Evolutionary conservation across 1,140 invertebrate species (phyloP), one percentile per base, ranked within the genome.

Genomic region (Tetramorium parvispinum): DNA sequence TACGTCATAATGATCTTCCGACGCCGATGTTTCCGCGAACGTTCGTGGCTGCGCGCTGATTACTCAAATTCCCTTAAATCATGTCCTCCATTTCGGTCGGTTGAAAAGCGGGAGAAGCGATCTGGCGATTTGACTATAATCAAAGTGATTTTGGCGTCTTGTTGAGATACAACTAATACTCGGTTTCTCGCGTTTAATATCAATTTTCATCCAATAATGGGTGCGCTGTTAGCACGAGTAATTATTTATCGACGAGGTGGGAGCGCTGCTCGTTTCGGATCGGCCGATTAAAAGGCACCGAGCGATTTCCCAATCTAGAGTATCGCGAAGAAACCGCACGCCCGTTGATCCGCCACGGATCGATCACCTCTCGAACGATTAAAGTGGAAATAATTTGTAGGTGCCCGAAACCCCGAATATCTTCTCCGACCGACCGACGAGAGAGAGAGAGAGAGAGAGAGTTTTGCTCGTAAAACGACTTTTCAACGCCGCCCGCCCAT

Each of bases 331-430:
- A 75, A 83, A 75, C 68, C 79, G 43, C 66, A 32, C 18, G 5
- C 49, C 6, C 43, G 46, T n/a, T 51, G 63, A 55, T 53, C 32
- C 46, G 24, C 16, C 37, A 21, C 24, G 13, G 10, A 53, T 79
- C 76, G 85, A 87, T 59, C 37, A 18, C 21, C 32, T 55, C 8
- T 57, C 57, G 51, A 71, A 40, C 63, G 87, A 76, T 85, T 51
- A 73, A 83, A 63, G 76, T 73, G 11, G 24, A 73, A 88, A 77
- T 68, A 63, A 88, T 83, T 83, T 75, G 11, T 83, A 83, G 75
- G 79, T 68, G 57, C 37, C 61, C 27, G 32, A 81, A 53, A 68
- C 53, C 18, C 4, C 18, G 27, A 46, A 79, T 66, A 46, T 32
- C 24, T 21, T 27, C 85, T 13, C 46, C 51, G 32, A 18, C 24